A percentile compares a stretch with the other conserved stretches of the same genome.
Evolutionary conservation across 2,888 invertebrate species (phyloP).

Genomic region (Napeogenes inachia): DNA sequence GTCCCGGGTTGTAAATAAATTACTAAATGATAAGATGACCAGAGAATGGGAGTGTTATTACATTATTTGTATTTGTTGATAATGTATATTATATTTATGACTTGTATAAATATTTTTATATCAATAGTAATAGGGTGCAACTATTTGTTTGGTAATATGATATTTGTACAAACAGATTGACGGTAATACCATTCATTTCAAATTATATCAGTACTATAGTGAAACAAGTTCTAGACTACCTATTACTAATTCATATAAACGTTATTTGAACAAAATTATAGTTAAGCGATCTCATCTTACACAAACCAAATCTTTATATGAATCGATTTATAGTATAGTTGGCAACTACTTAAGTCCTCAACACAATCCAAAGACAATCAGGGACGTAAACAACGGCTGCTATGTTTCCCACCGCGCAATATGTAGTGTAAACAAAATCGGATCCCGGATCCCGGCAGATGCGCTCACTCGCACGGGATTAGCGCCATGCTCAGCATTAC

Average conservation of each 20-base stretch:
- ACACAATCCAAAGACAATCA: conserved; percentile 9
- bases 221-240: no score
- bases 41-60: background rate
- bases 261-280: no score
- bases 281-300: no score
- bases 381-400: conserved; percentile 29
- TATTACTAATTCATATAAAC: no score
- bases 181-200: no score
- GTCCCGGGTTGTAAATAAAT: conserved; percentile 1
- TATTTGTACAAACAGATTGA: no score
- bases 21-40: background rate
- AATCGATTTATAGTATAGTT: no score
- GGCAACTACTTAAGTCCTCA: background rate
- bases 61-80: background rate
- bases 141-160: no score
- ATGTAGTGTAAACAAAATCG: conserved; percentile 36
- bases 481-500: conserved; percentile 28
- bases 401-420: conserved; percentile 35
- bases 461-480: conserved; percentile 33
- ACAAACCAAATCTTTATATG: no score
- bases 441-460: conserved; percentile 26
- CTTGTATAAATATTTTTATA: no score
- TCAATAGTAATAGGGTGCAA: no score
- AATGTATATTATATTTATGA: background rate
- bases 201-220: no score